Evolutionary conservation across 2,888 invertebrate species (phyloP).

Genomic region (Cephus sareptanus): DNA sequence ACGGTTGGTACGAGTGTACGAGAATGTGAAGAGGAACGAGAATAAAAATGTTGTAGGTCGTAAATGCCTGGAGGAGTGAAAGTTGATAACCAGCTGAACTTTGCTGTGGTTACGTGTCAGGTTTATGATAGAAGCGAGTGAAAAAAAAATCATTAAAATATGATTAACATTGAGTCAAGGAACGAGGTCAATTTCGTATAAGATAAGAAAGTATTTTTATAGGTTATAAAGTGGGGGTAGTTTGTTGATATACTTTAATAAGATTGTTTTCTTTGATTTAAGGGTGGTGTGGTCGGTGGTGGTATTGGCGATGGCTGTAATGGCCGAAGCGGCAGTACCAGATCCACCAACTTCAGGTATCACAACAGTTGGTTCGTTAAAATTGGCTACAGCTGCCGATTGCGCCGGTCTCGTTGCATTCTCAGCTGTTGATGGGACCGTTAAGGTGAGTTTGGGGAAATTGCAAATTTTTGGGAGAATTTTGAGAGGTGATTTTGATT

Average conservation of each 20-base stretch:
- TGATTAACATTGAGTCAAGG: not conserved
- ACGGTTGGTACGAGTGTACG: not conserved
- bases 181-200: not conserved
- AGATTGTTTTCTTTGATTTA: not conserved
- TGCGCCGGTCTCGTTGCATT: conserved; percentile 65
- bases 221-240: too few species aligned
- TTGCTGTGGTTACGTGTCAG: conserved; percentile 26
- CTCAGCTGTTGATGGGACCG: conserved; percentile 53
- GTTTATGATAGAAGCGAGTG: not conserved
- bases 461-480: not conserved
- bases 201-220: too few species aligned
- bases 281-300: conserved; percentile 61
- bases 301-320: conserved; percentile 44
- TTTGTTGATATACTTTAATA: conserved; percentile 6
- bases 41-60: not conserved
- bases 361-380: conserved; percentile 62
- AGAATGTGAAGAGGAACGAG: not conserved
- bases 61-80: conserved; percentile 52
- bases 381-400: conserved; percentile 64
- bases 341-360: conserved; percentile 53
- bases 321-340: conserved; percentile 51
- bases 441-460: conserved; percentile 38
- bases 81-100: conserved; percentile 49
- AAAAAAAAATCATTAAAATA: not conserved
- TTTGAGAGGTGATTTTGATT: not conserved